Base-by-base conservation (phyloP, 2,797 vertebrate species). In the Erithacus rubecula region DNA sequence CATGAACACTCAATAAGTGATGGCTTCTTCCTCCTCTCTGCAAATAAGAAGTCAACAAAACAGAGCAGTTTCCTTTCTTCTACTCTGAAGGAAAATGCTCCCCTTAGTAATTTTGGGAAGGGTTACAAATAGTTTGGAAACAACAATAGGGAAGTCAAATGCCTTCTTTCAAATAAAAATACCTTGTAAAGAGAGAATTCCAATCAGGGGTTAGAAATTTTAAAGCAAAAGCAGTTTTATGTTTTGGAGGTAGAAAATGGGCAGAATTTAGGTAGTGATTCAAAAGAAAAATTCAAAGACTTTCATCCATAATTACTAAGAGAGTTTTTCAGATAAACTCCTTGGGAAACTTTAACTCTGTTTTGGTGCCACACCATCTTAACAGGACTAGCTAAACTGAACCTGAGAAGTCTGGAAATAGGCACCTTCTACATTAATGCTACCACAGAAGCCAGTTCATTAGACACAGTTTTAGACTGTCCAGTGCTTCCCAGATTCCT, bases 1-100 rank as follows among this genome's bases (percentile, higher is more conserved):
- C 6, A 3, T 64, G 27, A 78, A n/a, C 56, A 79, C 37, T 47
- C 78, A 29, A 58, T 19, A 94, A 89, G 36, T 47, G 37, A 53
- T 36, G 49, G 30, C 21, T 84, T 89, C 65, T 52, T 91, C 56
- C 27, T 83, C 49, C n/a, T 68, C 47, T 56, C n/a, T 44, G 24
- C 37, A 86, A 91, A 93, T 69, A 90, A 30, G 23, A 22, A 44
- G 41, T 90, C 70, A 92, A 87, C 64, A 86, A 87, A 90, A 53
- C 10, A 77, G 49, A 44, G 46, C 19, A 15, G 34, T 90, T 97
- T 84, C 18, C 51, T 55, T 90, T 62, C 60, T 86, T 41, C 78
- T 53, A 26, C 41, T 59, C 26, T 53, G 47, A 72, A 76, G 22
- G 12, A 81, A 95, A 90, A 24, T 47, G 7, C 27, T 49, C 8